Percentiles rank a stretch among this genome's conserved stretches.
phyloP scores from a whole-genome alignment of 2,113 vertebrate genomes.

The Petrocephalus zakoni region DNA sequence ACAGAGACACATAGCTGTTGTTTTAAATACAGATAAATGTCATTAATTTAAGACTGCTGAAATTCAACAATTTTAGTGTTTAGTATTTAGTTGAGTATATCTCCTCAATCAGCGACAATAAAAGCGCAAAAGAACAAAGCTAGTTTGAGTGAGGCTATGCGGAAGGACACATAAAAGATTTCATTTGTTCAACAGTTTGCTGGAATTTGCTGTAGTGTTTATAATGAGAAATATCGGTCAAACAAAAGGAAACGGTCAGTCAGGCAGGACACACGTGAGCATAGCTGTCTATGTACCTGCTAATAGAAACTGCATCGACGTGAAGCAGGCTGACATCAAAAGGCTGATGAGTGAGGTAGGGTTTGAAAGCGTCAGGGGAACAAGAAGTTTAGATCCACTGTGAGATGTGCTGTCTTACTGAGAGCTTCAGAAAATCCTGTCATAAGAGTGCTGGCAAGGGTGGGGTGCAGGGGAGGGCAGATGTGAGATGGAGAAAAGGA shows the following conservation, averaged over 20 bases:
- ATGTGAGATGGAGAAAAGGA: slow-evolving; percentile 46
- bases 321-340: background rate
- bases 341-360: background rate
- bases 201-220: background rate
- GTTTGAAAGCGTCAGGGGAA: background rate
- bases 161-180: background rate
- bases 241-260: background rate
- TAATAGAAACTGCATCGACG: background rate
- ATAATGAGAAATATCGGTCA: background rate
- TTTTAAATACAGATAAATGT: background rate
- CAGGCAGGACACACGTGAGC: background rate
- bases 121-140: background rate
- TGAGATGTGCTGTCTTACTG: background rate
- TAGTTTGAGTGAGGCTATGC: background rate
- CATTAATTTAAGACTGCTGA: background rate
- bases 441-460: slow-evolving; percentile 31
- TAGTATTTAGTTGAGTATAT: too few relatives aligned
- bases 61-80: background rate
- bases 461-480: slow-evolving; percentile 26
- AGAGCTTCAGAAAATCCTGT: slow-evolving; percentile 31
- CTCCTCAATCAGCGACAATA: background rate
- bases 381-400: background rate
- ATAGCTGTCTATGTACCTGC: background rate
- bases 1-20: background rate
- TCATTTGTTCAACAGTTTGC: background rate